phyloP scores from a whole-genome alignment of 1,140 invertebrate species.

The Helicoverpa zea region DNA sequence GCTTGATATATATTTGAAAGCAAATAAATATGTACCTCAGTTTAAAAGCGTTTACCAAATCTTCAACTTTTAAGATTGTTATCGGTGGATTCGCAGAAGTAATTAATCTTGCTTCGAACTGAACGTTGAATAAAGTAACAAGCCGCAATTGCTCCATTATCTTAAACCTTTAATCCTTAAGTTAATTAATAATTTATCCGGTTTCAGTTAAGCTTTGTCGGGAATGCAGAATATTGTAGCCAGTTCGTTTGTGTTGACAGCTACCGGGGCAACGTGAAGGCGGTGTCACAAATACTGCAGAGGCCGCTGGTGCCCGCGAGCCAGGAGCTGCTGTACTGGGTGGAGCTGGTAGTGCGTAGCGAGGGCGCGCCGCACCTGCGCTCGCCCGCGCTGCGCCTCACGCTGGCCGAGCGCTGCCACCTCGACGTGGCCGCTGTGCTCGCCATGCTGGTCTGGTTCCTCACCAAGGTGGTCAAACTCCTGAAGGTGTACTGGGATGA shows the following conservation, averaged over 20 bases:
- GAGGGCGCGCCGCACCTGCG: conserved; percentile 65
- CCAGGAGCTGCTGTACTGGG: conserved; percentile 64
- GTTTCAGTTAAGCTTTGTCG: neutral
- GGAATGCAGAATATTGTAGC: neutral
- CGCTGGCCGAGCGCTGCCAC: conserved; percentile 55
- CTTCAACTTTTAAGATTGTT: conserved; percentile 16
- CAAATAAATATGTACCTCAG: neutral
- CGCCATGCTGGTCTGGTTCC: conserved; percentile 60
- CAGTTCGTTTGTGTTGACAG: conserved; percentile 47
- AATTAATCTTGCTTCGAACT: conserved; percentile 10
- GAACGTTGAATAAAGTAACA: neutral
- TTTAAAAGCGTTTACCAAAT: conserved; percentile 7
- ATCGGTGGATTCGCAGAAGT: conserved; percentile 4
- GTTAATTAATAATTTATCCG: neutral
- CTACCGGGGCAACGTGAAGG: conserved; percentile 57
- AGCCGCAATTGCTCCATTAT: neutral
- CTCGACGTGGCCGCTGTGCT: conserved; percentile 59
- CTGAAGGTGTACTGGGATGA: conserved; percentile 55
- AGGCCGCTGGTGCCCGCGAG: conserved; percentile 56
- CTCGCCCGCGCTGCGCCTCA: conserved; percentile 59
- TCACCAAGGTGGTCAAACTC: conserved; percentile 63
- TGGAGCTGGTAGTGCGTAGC: conserved; percentile 61
- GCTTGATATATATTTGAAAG: neutral
- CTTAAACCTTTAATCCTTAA: conserved; percentile 5
- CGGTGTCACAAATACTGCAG: conserved; percentile 58